Evolutionary conservation across 2,888 invertebrate genomes (phyloP), one percentile per base, ranked within the genome.

Genomic region (Hydriomena furcata): DNA sequence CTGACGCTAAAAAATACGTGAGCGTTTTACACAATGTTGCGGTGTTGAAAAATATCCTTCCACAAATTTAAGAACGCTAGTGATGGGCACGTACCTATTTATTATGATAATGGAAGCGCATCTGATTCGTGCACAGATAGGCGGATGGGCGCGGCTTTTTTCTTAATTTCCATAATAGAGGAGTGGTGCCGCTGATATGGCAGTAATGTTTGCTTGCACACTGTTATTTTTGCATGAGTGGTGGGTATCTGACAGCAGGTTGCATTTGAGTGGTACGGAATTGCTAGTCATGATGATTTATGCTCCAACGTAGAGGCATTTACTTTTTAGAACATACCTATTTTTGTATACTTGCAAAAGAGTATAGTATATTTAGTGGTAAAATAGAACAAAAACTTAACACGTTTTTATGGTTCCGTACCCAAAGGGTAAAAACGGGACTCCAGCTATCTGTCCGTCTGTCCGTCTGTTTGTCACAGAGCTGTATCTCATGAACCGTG

Each of bases 51-150:
- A 82, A 82, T 82, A 76, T 73, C 80, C 80, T 73, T 76, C 83
- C 81, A 81, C 83, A 84, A 86, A 85, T 88, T 87, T 86, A 82
- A 84, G 82, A 75, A 76, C 83, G 79, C 79, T 62, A 82, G 85
- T 88, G 89, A 88, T 87, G 84, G 85, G 73, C 69, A 65, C 79
- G 86, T 84, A n/a, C n/a, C n/a, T n/a, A 88, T 89, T 89, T 86
- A 87, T 90, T 89, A 89, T 88, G 87, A 61, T 87, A 90, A 89
- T 86, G 85, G 86, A 82, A 75, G 78, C 83, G 85, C 17, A 17
- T 17, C 17, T 3, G 17, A 17, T 17, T 3, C 17, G 17, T 4
- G 17, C 17, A 17, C 17, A 2, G 17, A 17, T 17, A 3, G 2
- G 17, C 17, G n/a, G n/a, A n/a, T 17, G 17, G 17, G 17, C 4